Base-by-base conservation (phyloP, 2,888 invertebrate species). In the Acanthosoma haemorrhoidale region DNA sequence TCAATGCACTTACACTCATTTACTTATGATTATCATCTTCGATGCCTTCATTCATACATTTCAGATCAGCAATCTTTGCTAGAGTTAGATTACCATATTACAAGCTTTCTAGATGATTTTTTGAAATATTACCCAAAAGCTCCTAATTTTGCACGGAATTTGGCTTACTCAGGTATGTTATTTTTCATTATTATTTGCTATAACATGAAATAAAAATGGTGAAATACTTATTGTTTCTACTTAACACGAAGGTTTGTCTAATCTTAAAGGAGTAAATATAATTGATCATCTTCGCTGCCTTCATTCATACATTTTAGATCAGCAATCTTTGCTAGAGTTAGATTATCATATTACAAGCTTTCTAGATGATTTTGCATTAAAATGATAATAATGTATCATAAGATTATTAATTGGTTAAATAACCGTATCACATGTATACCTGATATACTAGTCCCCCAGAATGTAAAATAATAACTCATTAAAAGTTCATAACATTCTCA, bases 1-100 rank as follows among this genome's bases (percentile, higher is more conserved):
- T 81, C 85, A 71, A 88, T 89, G 82, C 90, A 90, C 79, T 81
- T 89, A 68, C 90, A 90, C 79, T 90, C 90, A 3, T 90, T 90
- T 78, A 87, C 89, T 0, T 89, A 89, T 76, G 90, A 90, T 80
- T 90, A 88, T 78, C 90, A 90, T 78, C 80, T 90, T 71, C 82
- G 89, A 38, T 85, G 85, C 70, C 84, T 89, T 68, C 86, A 86
- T 77, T 83, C 85, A 11, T 88, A 88, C 76, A 83, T 89, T 67
- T 83, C 85, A 66, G 85, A 84, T 59, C 82, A 82, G 59, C 69
- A 75, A 66, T 68, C 73, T 31, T 51, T 70, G 3, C 69, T 76
- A 38, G 43, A 67, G 15, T 59, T 69, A 16, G 70, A 86, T 41
- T 91, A 89, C 78, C 88, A 91, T 78, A 81, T 90, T 4, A 86